Evolutionary conservation across 2,113 vertebrate genomes (phyloP), one percentile per base, ranked within the genome.

Genomic region (Gymnorhina tibicen): DNA sequence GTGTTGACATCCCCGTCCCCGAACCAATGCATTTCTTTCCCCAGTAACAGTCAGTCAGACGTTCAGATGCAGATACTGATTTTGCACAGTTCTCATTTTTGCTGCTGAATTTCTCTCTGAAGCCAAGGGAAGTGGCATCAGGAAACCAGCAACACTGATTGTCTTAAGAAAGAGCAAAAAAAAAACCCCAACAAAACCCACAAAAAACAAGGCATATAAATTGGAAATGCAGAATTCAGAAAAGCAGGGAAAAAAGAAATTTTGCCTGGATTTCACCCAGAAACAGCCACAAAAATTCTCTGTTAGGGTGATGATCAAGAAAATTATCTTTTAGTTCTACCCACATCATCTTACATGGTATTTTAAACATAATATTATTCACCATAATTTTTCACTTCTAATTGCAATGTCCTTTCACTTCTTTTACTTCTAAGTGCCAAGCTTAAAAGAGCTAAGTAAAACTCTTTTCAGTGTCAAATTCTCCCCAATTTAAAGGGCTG

Each of bases 1-100:
- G 35, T 5, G 2, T 12, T 7, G 1, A 19, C 26, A 37, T 47
- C 24, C 10, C 41, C 0, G 0, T 35, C 10, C 23, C 35, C 44
- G 33, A 83, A n/a, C 17, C 53, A 59, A 16, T 0, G 4, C 26
- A 26, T 11, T 87, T 67, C 47, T 52, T 79, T 52, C 39, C 33
- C 39, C 39, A 22, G 42, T 27, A 64, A 72, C 14, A 67, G 47
- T 47, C 73, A 94, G 35, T 32, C 73, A 59, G 33, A 58, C 1
- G 0, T 63, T 81, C 80, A 52, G 47, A 84, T 35, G 33, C 1
- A 0, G 44, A 75, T 52, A 73, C 32, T 24, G 30, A 53, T 86
- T 93, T 92, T 80, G 28, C 67, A 62, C 0, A 1, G 66, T 73
- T 88, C 67, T 88, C n/a, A 58, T 62, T 46, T 5, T 35, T 55